Percentiles rank a stretch among this genome's conserved stretches.
phyloP scores from a whole-genome alignment of 2,113 vertebrate species.

The Cyphomyrus discorhynchus region DNA sequence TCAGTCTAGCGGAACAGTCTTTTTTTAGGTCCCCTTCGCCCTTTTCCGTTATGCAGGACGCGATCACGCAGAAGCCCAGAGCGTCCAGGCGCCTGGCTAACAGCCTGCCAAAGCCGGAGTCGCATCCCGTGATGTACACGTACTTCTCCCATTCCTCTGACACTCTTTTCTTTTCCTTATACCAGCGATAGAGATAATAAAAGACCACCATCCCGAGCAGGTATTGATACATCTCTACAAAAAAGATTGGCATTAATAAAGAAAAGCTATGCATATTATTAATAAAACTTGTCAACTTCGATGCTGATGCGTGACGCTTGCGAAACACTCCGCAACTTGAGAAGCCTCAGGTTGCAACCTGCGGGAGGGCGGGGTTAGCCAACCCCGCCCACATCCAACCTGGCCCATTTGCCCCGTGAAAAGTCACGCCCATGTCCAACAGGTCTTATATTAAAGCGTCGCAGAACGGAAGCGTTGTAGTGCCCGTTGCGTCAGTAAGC shows the following conservation, averaged over 20 bases:
- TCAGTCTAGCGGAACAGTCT: slow-evolving; percentile 50
- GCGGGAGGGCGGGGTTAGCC: no score
- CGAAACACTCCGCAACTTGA: neutral
- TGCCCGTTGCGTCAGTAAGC: no score
- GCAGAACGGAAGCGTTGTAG: no score
- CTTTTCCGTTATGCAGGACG: slow-evolving; percentile 60
- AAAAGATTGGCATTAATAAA: neutral
- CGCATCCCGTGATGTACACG: slow-evolving; percentile 61
- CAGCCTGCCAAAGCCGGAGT: slow-evolving; percentile 59
- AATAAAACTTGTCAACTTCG: neutral
- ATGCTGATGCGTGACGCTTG: neutral
- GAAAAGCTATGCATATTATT: neutral
- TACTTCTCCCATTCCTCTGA: slow-evolving; percentile 50
- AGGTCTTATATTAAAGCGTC: no score
- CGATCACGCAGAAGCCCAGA: slow-evolving; percentile 62
- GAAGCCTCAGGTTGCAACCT: no score
- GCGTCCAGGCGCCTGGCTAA: slow-evolving; percentile 61
- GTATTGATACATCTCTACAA: neutral
- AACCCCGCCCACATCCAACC: neutral
- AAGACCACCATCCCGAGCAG: neutral
- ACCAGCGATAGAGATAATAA: neutral
- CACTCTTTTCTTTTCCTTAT: slow-evolving; percentile 41
- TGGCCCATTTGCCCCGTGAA: no score
- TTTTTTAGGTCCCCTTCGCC: slow-evolving; percentile 57
- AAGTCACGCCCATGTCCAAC: no score